Evolutionary conservation across 2,113 vertebrate genomes (phyloP).

Genomic region (Hydropotes inermis): DNA sequence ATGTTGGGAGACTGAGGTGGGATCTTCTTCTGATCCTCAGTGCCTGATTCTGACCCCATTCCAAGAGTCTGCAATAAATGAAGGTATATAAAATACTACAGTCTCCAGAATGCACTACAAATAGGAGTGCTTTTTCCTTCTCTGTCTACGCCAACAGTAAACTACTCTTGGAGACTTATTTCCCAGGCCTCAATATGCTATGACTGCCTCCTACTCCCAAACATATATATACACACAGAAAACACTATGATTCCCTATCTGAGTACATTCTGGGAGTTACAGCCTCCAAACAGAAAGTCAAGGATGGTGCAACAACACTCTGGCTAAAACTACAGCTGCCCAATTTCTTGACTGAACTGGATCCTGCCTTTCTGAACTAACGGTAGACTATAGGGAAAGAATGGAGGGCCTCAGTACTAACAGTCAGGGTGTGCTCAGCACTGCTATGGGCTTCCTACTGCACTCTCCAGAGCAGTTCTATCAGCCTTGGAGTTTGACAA

Average conservation of each 20-base stretch:
- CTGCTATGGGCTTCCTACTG: accelerated
- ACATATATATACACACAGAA: not conserved
- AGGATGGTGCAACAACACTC: not conserved
- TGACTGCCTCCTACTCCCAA: not conserved
- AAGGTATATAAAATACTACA: not conserved
- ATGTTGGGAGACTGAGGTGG: not conserved
- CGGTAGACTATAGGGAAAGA: not conserved
- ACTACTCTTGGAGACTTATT: not conserved
- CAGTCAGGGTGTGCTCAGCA: not conserved
- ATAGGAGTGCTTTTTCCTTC: not conserved
- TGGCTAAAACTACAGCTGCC: not conserved
- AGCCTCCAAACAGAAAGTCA: not conserved
- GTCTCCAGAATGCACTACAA: not conserved
- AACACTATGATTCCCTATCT: not conserved
- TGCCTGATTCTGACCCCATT: not conserved
- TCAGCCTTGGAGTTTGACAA: not conserved
- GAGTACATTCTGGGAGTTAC: not conserved
- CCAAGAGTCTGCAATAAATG: not conserved
- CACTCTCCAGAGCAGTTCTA: not conserved
- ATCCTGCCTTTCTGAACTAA: not conserved
- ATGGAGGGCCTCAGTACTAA: not conserved
- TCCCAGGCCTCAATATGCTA: not conserved
- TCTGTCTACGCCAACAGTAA: not conserved
- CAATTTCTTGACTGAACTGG: not conserved
- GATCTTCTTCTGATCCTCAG: not conserved